Percentiles rank a stretch among this genome's conserved stretches.
These are phyloP conservation scores for Drosophila pectinifera DNA, from an alignment of 1,140 invertebrate genomes.

Conservation along the genomic window DNA sequence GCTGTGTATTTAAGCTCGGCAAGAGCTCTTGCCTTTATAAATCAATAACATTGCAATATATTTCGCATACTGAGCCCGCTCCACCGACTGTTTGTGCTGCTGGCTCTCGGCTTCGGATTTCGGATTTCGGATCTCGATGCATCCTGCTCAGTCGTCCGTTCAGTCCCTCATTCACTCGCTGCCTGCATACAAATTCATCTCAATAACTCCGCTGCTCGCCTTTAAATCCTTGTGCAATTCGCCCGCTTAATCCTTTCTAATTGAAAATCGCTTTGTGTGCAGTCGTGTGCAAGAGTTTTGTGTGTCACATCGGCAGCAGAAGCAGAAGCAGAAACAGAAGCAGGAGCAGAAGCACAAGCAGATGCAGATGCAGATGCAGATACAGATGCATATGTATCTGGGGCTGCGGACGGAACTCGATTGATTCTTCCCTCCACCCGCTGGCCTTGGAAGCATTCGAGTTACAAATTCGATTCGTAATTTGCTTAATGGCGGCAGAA, in stretches of 20 bases:
- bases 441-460: conserved; percentile 58
- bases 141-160: conserved; percentile 54
- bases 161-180: conserved; percentile 46
- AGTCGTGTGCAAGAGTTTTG: conserved; percentile 41
- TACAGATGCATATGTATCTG: conserved; percentile 31
- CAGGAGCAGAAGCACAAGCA: conserved; percentile 31
- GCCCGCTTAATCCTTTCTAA: conserved; percentile 77
- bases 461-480: conserved; percentile 59
- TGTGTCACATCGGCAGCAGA: conserved; percentile 52
- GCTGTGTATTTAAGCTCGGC: conserved; percentile 59
- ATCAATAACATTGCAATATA: conserved; percentile 78
- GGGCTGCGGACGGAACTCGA: conserved; percentile 17
- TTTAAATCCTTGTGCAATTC: conserved; percentile 76
- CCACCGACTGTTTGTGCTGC: conserved; percentile 31
- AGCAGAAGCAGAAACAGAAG: conserved; percentile 8
- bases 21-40: conserved; percentile 66
- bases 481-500: conserved; percentile 71
- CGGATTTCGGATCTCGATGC: conserved; percentile 60
- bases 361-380: neutral
- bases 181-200: conserved; percentile 67
- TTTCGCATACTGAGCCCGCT: conserved; percentile 50
- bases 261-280: conserved; percentile 76
- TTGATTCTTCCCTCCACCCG: conserved; percentile 39
- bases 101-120: conserved; percentile 46
- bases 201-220: conserved; percentile 68